A percentile compares a stretch with the other conserved stretches of the same genome.
Evolutionary conservation across 2,113 vertebrate genomes (phyloP).

Genomic region (Ageneiosus marmoratus): DNA sequence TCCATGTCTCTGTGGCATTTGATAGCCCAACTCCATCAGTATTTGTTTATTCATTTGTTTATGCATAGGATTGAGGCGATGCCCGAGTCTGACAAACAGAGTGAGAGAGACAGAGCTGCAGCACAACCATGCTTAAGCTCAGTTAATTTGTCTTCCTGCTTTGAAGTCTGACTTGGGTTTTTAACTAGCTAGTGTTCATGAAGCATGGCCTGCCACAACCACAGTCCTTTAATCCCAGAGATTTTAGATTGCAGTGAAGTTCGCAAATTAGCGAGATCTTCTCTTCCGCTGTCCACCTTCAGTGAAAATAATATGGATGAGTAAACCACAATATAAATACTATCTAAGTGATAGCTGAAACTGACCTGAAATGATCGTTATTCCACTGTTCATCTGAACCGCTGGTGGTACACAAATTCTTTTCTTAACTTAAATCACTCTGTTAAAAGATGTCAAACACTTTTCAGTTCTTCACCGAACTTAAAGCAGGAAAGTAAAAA

Average conservation of each 20-base stretch:
- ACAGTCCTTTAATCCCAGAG: constrained; percentile 22
- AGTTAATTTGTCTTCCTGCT: constrained; percentile 43
- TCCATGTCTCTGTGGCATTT: constrained; percentile 26
- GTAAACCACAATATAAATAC: background rate
- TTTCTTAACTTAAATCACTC: background rate
- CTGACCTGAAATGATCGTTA: background rate
- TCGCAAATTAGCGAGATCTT: constrained; percentile 44
- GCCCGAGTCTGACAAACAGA: constrained; percentile 21
- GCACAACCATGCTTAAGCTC: constrained; percentile 53
- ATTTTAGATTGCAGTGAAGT: constrained; percentile 45
- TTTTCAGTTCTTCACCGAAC: background rate
- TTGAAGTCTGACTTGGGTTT: constrained; percentile 50
- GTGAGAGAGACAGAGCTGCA: constrained; percentile 38
- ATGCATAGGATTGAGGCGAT: constrained; percentile 65
- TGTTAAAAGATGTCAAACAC: background rate
- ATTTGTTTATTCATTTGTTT: constrained; percentile 70
- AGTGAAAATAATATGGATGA: background rate
- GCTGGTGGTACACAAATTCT: background rate
- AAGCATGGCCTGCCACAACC: constrained; percentile 43
- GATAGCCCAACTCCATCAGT: constrained; percentile 61
- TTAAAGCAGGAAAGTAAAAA: background rate
- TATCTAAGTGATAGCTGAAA: background rate
- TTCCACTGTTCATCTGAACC: background rate
- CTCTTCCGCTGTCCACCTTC: background rate
- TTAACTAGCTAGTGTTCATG: constrained; percentile 50